A percentile compares a stretch with the other conserved stretches of the same genome.
Evolutionary conservation across 2,888 invertebrate species (phyloP).

Genomic region (Celastrina argiolus): DNA sequence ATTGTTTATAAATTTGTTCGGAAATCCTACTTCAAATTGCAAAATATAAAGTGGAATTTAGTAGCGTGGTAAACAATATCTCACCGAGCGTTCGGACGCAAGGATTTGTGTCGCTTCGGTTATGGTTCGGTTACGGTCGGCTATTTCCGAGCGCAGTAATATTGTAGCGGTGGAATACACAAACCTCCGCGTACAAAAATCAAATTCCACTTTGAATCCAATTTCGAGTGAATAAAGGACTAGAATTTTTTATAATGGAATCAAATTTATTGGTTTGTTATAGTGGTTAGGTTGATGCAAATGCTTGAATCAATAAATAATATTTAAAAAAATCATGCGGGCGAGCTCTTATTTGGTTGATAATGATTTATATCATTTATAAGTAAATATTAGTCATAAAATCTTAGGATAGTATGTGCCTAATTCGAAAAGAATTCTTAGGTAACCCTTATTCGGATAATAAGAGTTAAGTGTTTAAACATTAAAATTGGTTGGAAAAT

Average conservation of each 20-base stretch:
- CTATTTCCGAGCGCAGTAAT: conserved; percentile 4
- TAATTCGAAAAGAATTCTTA: too few relatives aligned
- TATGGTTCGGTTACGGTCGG: neutral
- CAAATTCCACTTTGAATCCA: neutral
- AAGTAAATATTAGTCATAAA: too few relatives aligned
- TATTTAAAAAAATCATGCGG: too few relatives aligned
- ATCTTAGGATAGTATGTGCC: too few relatives aligned
- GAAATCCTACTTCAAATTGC: neutral
- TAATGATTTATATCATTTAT: neutral
- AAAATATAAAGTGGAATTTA: conserved; percentile 10
- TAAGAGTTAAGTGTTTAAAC: too few relatives aligned
- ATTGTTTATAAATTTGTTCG: neutral
- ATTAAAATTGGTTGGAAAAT: neutral
- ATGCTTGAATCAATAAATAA: neutral
- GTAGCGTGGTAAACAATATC: neutral
- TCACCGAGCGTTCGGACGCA: neutral
- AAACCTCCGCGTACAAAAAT: neutral
- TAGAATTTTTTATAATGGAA: neutral
- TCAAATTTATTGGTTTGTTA: too few relatives aligned
- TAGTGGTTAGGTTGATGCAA: neutral
- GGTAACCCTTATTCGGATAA: too few relatives aligned
- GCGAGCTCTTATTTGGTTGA: too few relatives aligned
- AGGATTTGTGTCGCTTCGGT: conserved; percentile 16
- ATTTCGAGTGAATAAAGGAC: neutral
- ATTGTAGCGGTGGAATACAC: neutral